Evolutionary conservation across 1,140 invertebrate genomes (phyloP).

Genomic region (Drosophila kikkawai): DNA sequence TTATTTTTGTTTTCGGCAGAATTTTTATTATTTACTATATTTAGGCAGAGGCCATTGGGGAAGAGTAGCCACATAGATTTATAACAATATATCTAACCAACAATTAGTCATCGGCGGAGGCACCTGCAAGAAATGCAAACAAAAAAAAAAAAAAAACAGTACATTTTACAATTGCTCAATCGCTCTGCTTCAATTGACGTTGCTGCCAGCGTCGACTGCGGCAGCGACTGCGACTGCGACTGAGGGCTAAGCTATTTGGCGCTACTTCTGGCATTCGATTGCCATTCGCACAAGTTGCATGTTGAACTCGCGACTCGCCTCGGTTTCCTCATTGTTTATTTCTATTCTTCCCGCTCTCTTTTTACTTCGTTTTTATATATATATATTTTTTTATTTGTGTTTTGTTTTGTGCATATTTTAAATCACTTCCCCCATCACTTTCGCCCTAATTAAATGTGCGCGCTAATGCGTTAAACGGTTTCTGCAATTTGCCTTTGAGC

Average conservation of each 20-base stretch:
- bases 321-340: constrained; percentile 30
- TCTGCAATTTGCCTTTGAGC: constrained; percentile 33
- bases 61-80: neutral
- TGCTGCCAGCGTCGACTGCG: constrained; percentile 9
- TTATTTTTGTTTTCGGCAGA: constrained; percentile 24
- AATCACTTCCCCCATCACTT: constrained; percentile 23
- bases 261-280: constrained; percentile 51
- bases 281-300: constrained; percentile 76
- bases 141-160: constrained; percentile 41
- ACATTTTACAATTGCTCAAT: constrained; percentile 54
- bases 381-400: constrained; percentile 56
- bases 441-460: constrained; percentile 47
- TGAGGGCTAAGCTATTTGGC: constrained; percentile 31
- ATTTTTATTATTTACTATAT: constrained; percentile 70
- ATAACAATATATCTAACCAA: constrained; percentile 11
- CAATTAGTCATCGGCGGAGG: constrained; percentile 46
- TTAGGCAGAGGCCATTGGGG: constrained; percentile 46
- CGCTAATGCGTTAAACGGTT: constrained; percentile 49
- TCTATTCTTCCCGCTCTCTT: constrained; percentile 1
- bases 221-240: constrained; percentile 8
- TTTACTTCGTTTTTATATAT: constrained; percentile 7
- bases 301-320: constrained; percentile 43
- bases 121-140: constrained; percentile 47
- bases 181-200: constrained; percentile 17
- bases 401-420: constrained; percentile 59